These are phyloP conservation scores for Erythrolamprus reginae DNA, from an alignment of 2,113 vertebrate species.

Conservation along the genomic window DNA sequence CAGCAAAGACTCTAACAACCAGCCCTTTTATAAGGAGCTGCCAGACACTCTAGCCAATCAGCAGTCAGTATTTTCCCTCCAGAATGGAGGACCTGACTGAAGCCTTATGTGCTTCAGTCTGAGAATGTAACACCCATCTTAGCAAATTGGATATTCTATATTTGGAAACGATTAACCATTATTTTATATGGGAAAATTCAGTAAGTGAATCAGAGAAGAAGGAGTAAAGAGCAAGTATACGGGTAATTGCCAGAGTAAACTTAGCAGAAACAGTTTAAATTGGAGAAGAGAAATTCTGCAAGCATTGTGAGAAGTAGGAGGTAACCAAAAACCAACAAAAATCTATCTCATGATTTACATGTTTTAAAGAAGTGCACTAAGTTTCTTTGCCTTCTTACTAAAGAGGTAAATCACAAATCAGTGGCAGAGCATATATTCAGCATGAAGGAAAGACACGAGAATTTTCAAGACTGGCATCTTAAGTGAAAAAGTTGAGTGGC, in stretches of 20 bases:
- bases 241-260: not conserved
- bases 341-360: not conserved
- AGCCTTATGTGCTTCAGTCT: no score
- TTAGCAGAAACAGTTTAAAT: not conserved
- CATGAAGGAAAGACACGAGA: not conserved
- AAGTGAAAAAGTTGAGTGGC: not conserved
- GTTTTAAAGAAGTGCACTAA: not conserved
- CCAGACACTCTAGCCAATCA: no score
- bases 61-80: no score
- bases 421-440: not conserved
- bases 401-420: not conserved
- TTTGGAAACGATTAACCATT: not conserved
- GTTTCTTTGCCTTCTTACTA: not conserved
- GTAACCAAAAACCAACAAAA: not conserved
- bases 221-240: not conserved
- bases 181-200: not conserved
- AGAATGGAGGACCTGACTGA: no score
- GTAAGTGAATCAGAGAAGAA: not conserved
- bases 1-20: no score
- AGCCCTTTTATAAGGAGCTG: no score
- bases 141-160: not conserved
- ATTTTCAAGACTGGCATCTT: not conserved
- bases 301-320: not conserved
- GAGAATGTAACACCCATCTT: no score
- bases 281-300: not conserved